These are phyloP conservation scores for Porites cylindrica DNA, from an alignment of 92 coral and sea anemone genomes.

Conservation along the genomic window DNA sequence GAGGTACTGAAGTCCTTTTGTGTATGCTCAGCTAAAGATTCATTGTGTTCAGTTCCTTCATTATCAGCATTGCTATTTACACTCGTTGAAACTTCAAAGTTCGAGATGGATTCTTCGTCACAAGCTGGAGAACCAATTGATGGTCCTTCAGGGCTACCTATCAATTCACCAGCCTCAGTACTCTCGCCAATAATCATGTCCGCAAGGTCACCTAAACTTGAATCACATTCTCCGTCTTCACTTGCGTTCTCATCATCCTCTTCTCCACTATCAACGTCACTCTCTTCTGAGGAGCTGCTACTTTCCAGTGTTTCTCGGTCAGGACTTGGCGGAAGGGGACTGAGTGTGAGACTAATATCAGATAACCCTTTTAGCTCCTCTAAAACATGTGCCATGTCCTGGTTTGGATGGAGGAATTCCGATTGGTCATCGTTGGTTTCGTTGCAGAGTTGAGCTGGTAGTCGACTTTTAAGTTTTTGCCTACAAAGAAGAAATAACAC, in stretches of 20 bases:
- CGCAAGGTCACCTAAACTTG: conserved; percentile 44
- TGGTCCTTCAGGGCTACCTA: not conserved
- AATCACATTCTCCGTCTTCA: conserved; percentile 31
- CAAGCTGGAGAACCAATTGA: no score
- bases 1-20: not conserved
- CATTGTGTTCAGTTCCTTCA: not conserved
- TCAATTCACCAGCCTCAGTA: not conserved
- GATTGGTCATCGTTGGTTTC: not conserved
- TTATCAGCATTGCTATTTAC: not conserved
- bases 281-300: conserved; percentile 29
- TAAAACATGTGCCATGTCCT: conserved; percentile 7
- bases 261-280: not conserved
- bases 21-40: not conserved
- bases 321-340: conserved; percentile 68
- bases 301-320: conserved; percentile 9
- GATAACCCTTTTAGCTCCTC: conserved; percentile 22
- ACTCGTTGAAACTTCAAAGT: not conserved
- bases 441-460: not conserved
- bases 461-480: not conserved
- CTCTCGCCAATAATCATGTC: conserved; percentile 33
- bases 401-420: conserved; percentile 3
- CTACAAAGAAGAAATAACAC: not conserved
- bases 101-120: not conserved
- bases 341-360: conserved; percentile 25
- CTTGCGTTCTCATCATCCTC: conserved; percentile 11